phyloP scores from a whole-genome alignment of 2,797 vertebrate genomes.

The Bovichtus diacanthus region DNA sequence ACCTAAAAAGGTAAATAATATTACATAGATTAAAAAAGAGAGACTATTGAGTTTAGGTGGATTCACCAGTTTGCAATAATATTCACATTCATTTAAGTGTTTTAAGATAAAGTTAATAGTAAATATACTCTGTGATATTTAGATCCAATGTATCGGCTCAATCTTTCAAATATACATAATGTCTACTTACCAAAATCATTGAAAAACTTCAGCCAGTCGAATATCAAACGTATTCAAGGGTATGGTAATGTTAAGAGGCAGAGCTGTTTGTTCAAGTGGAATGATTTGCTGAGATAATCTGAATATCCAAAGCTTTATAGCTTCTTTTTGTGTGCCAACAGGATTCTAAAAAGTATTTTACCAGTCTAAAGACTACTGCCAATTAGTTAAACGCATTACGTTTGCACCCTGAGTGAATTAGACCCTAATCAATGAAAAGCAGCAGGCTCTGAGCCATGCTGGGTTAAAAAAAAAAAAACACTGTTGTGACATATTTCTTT shows the following conservation, averaged over 20 bases:
- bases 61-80: background rate
- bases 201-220: background rate
- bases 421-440: slow-evolving; percentile 13
- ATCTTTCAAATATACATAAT: background rate
- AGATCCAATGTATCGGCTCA: background rate
- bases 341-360: slow-evolving; percentile 25
- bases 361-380: slow-evolving; percentile 3
- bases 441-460: no score
- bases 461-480: no score
- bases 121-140: background rate
- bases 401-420: slow-evolving; percentile 32
- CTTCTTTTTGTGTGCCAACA: slow-evolving; percentile 14
- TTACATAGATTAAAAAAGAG: background rate
- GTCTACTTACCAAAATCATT: slow-evolving; percentile 11
- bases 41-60: background rate
- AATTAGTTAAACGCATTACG: slow-evolving; percentile 30
- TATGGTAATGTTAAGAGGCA: slow-evolving; percentile 14
- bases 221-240: slow-evolving; percentile 20
- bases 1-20: slow-evolving; percentile 4
- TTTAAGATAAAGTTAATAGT: background rate
- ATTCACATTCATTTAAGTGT: background rate
- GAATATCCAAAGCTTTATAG: slow-evolving; percentile 16
- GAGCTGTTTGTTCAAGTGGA: slow-evolving; percentile 21
- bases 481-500: background rate
- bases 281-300: slow-evolving; percentile 36